Evolutionary conservation across 1,140 invertebrate genomes (phyloP).

Genomic region (Drosophila dunni): DNA sequence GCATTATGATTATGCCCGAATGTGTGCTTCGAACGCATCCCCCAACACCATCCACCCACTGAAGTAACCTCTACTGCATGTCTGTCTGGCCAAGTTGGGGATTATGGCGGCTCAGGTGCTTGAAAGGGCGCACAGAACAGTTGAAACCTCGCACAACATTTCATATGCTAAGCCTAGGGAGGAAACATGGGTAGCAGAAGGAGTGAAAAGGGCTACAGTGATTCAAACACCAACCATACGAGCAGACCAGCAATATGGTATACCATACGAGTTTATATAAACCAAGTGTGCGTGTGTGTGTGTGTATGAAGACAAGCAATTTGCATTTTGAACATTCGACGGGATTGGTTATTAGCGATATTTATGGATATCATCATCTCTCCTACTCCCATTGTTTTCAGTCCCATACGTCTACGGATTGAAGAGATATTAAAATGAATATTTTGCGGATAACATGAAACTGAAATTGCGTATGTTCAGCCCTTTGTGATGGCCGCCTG

Average conservation of each 20-base stretch:
- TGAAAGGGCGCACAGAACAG: background rate
- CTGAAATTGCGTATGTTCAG: slow-evolving; percentile 66
- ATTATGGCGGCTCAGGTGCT: background rate
- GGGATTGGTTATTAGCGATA: slow-evolving; percentile 81
- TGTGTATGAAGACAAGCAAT: slow-evolving; percentile 60
- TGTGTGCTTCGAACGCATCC: background rate
- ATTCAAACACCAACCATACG: slow-evolving; percentile 60
- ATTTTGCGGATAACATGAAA: slow-evolving; percentile 84
- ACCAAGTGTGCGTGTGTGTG: too few species aligned
- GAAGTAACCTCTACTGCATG: slow-evolving; percentile 11
- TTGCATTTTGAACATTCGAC: slow-evolving; percentile 73
- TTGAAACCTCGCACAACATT: slow-evolving; percentile 53
- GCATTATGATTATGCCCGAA: slow-evolving; percentile 75
- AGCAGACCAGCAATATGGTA: slow-evolving; percentile 18
- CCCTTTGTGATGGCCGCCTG: slow-evolving; percentile 55
- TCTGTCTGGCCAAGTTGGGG: slow-evolving; percentile 8
- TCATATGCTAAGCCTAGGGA: slow-evolving; percentile 68
- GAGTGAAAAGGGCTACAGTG: slow-evolving; percentile 12
- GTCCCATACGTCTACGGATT: slow-evolving; percentile 56
- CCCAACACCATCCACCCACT: background rate
- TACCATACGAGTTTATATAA: background rate
- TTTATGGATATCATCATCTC: slow-evolving; percentile 73
- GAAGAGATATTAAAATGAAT: slow-evolving; percentile 83
- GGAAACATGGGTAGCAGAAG: background rate
- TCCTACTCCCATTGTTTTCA: background rate